Evolutionary conservation across 2,113 vertebrate genomes (phyloP).

Genomic region (Dinomys branickii): DNA sequence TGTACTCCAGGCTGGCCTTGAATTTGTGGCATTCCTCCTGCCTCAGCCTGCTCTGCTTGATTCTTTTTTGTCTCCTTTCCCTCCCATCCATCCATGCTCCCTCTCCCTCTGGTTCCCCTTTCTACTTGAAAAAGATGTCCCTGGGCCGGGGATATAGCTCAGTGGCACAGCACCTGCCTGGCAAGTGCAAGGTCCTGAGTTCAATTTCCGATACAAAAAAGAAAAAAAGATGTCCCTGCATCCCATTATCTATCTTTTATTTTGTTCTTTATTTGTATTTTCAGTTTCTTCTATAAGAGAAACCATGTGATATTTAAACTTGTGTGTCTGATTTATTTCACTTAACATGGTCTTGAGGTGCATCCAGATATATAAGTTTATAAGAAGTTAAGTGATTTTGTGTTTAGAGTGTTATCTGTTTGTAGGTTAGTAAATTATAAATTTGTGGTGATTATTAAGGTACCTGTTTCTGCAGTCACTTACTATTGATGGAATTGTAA

Average conservation of each 20-base stretch:
- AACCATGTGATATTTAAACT: background rate
- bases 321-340: background rate
- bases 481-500: conserved; percentile 19
- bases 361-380: background rate
- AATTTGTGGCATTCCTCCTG: background rate
- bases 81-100: background rate
- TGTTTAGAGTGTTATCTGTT: background rate
- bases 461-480: background rate
- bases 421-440: conserved; percentile 32
- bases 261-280: background rate
- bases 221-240: background rate
- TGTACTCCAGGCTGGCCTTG: background rate
- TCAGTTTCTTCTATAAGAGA: background rate
- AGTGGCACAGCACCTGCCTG: no score
- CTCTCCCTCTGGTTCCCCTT: background rate
- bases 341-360: background rate
- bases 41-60: background rate
- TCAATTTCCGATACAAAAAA: no score
- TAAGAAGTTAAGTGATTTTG: conserved; percentile 27
- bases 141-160: background rate
- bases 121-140: background rate
- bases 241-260: background rate
- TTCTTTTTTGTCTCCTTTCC: background rate
- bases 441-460: conserved; percentile 58
- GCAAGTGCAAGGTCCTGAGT: no score